Conservation (phyloP, 2,113 vertebrate species). For the Sceloporus undulatus region DNA sequence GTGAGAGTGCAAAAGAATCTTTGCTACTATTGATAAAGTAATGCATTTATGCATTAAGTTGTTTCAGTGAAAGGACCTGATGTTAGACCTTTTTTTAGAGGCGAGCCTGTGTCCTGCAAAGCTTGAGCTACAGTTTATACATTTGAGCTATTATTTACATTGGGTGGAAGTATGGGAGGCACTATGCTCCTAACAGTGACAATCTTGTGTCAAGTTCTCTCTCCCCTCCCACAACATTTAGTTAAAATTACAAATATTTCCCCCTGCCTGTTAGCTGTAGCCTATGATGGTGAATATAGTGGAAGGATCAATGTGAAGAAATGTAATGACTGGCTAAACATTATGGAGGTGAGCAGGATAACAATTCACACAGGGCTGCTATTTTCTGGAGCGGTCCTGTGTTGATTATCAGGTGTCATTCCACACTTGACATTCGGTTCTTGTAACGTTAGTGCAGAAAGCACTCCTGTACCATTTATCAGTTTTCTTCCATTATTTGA, state of each 20-base stretch:
- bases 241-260: neutral
- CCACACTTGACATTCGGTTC: neutral
- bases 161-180: neutral
- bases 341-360: neutral
- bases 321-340: neutral
- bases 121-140: neutral
- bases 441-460: neutral
- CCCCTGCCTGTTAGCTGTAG: neutral
- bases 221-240: neutral
- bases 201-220: neutral
- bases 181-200: neutral
- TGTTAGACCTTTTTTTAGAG: neutral
- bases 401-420: neutral
- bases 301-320: neutral
- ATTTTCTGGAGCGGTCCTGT: neutral
- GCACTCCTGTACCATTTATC: neutral
- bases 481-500: neutral
- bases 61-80: constrained; percentile 1
- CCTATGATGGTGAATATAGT: neutral
- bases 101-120: neutral
- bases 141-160: neutral
- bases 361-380: neutral
- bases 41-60: neutral
- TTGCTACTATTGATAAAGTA: constrained; percentile 13
- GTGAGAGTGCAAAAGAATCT: constrained; percentile 62